phyloP scores from a whole-genome alignment of 2,113 vertebrate genomes.

The Alligator mississippiensis region DNA sequence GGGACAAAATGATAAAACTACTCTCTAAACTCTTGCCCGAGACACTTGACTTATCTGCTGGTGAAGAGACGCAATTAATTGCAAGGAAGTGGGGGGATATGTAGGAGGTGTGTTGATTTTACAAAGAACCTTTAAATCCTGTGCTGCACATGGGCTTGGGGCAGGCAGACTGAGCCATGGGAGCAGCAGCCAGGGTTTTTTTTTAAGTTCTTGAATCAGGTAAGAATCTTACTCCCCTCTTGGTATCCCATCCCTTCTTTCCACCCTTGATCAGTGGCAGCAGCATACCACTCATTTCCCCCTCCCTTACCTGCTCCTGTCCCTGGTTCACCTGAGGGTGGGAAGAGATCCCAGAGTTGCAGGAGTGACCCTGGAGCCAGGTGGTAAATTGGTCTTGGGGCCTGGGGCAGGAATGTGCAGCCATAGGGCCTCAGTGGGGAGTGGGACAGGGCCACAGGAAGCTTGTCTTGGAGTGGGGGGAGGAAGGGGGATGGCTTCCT shows the following conservation, averaged over 20 bases:
- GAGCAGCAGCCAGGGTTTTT: background rate
- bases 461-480: no score
- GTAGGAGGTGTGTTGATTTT: background rate
- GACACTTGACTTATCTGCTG: background rate
- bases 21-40: background rate
- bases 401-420: no score
- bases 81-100: background rate
- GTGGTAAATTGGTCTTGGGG: no score
- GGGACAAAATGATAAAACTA: background rate
- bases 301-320: no score
- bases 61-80: background rate
- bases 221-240: background rate
- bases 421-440: no score
- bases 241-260: background rate
- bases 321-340: no score
- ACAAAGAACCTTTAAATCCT: background rate
- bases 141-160: background rate
- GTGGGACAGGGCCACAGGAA: no score
- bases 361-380: no score
- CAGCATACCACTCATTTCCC: no score
- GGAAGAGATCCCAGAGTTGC: no score
- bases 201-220: background rate
- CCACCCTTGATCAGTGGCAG: no score
- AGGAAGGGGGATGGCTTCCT: no score
- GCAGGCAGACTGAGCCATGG: background rate